Evolutionary conservation across 2,888 invertebrate species (phyloP).

Genomic region (Lithophane leautieri): DNA sequence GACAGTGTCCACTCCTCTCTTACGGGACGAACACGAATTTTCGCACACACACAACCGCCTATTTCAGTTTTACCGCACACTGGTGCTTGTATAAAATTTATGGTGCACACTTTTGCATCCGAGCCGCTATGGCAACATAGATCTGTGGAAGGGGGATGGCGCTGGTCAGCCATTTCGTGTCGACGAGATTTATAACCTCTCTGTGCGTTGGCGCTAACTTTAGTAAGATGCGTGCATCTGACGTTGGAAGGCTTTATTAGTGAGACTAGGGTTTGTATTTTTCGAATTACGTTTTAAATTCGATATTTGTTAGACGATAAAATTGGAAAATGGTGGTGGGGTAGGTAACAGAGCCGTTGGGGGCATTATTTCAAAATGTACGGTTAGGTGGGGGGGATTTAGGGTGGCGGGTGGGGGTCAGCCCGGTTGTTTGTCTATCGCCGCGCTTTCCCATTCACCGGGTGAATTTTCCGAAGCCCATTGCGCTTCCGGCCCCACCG

Average conservation of each 20-base stretch:
- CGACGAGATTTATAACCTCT: constrained; percentile 89
- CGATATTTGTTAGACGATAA: constrained; percentile 68
- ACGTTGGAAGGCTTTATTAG: constrained; percentile 69
- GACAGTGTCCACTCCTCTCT: constrained; percentile 86
- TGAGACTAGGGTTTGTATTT: constrained; percentile 36
- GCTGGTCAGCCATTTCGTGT: constrained; percentile 90
- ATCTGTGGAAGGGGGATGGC: constrained; percentile 80
- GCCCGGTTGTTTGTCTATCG: constrained; percentile 89
- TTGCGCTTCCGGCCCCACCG: constrained; percentile 82
- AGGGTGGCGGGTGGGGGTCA: constrained; percentile 80
- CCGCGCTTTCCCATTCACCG: constrained; percentile 89
- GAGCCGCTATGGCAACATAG: constrained; percentile 81
- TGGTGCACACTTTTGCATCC: constrained; percentile 89
- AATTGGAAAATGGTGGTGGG: constrained; percentile 72
- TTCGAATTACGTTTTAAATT: constrained; percentile 54
- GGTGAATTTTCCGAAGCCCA: constrained; percentile 90
- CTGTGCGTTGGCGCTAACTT: constrained; percentile 83
- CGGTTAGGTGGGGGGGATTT: constrained; percentile 77
- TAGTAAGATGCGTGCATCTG: constrained; percentile 85
- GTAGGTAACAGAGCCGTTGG: constrained; percentile 77
- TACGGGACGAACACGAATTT: constrained; percentile 85
- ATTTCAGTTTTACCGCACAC: constrained; percentile 88
- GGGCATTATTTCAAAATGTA: constrained; percentile 89
- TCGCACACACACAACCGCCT: constrained; percentile 83
- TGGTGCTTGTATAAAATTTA: constrained; percentile 89